Conservation (phyloP, 2,888 invertebrate genomes). For the Salpingus planirostris region DNA sequence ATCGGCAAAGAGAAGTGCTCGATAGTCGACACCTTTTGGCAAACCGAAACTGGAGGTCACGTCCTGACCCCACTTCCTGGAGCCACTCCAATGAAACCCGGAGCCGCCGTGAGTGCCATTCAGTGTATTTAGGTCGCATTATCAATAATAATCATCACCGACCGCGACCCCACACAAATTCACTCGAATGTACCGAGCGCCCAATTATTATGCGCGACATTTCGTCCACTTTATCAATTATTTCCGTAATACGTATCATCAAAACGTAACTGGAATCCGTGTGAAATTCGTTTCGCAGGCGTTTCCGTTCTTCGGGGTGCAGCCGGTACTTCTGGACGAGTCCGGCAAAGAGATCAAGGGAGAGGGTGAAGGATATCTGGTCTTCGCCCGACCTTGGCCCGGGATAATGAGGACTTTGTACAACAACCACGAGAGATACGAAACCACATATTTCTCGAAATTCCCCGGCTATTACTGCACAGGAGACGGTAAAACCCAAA, state of each 20-base stretch:
- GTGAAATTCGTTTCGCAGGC: too few relatives aligned
- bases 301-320: conserved; percentile 96
- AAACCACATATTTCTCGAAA: conserved; percentile 88
- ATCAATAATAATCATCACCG: neutral
- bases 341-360: conserved; percentile 78
- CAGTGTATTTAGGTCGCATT: neutral
- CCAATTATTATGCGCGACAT: too few relatives aligned
- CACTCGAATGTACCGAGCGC: too few relatives aligned
- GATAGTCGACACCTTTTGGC: conserved; percentile 98
- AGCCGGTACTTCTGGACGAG: conserved; percentile 80
- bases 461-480: conserved; percentile 97
- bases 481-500: conserved; percentile 73
- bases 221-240: too few relatives aligned
- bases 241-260: too few relatives aligned
- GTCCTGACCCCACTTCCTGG: conserved; percentile 93
- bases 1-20: conserved; percentile 79
- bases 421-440: conserved; percentile 83
- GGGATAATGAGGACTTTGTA: conserved; percentile 94
- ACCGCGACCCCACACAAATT: too few relatives aligned
- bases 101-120: conserved; percentile 74
- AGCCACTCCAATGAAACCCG: conserved; percentile 95
- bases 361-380: conserved; percentile 89
- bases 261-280: too few relatives aligned
- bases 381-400: conserved; percentile 94
- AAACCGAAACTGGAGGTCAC: conserved; percentile 98